Evolutionary conservation across 1,140 invertebrate species (phyloP).

Genomic region (Pseudoatta argentina): DNA sequence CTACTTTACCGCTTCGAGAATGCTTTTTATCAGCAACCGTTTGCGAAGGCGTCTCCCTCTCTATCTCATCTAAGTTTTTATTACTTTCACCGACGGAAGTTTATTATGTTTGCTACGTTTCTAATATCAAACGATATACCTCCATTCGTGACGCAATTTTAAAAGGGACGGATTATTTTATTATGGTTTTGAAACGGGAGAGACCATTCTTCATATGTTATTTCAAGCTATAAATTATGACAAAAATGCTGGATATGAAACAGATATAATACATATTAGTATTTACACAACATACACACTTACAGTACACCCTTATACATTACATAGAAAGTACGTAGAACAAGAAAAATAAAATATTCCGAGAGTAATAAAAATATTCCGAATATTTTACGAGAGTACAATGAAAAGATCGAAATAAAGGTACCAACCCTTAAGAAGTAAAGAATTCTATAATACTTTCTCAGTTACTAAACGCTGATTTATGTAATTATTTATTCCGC

Average conservation of each 20-base stretch:
- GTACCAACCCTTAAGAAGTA: neutral
- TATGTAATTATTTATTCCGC: constrained; percentile 59
- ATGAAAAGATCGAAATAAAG: constrained; percentile 7
- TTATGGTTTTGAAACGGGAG: neutral
- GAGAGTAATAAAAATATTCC: neutral
- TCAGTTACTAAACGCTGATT: constrained; percentile 35
- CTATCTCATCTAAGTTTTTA: constrained; percentile 71
- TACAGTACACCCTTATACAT: neutral
- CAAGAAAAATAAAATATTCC: neutral
- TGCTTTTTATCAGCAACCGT: constrained; percentile 54
- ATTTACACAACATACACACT: neutral
- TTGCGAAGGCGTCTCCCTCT: constrained; percentile 1
- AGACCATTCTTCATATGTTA: neutral
- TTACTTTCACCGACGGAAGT: constrained; percentile 64
- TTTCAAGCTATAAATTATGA: neutral
- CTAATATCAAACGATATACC: constrained; percentile 36
- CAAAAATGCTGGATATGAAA: neutral
- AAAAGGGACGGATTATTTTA: constrained; percentile 16
- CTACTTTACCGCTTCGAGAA: constrained; percentile 2
- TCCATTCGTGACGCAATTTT: constrained; percentile 17
- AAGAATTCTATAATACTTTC: constrained; percentile 36
- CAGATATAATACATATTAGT: neutral
- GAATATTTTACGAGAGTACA: neutral
- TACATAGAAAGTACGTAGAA: neutral
- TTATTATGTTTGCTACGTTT: constrained; percentile 71